Evolutionary conservation across 2,888 invertebrate genomes (phyloP).

Genomic region (Torymus tubicola): DNA sequence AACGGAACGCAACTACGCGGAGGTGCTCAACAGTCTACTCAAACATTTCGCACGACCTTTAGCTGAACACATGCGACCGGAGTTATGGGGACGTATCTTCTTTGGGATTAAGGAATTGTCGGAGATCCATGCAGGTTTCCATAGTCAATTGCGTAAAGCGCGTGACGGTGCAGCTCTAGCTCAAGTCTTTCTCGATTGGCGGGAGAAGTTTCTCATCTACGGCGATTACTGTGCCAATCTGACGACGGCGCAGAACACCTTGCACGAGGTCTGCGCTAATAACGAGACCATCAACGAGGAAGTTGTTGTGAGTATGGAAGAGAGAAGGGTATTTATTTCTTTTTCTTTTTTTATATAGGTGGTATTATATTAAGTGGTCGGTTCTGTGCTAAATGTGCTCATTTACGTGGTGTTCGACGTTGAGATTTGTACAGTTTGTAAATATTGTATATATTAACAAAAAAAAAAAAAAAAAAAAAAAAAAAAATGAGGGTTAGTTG

Average conservation of each 20-base stretch:
- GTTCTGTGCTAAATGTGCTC: too few relatives aligned
- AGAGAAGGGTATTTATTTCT: too few relatives aligned
- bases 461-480: too few relatives aligned
- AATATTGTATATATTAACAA: too few relatives aligned
- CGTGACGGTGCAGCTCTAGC: constrained; percentile 79
- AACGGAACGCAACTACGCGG: constrained; percentile 97
- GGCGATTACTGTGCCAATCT: constrained; percentile 98
- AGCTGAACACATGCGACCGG: constrained; percentile 83
- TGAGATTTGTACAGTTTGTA: too few relatives aligned
- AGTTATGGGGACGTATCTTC: constrained; percentile 90
- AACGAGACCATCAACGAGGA: constrained; percentile 83
- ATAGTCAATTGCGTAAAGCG: constrained; percentile 87
- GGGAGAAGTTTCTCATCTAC: constrained; percentile 93
- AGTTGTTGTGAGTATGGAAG: constrained; percentile 80
- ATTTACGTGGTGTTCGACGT: too few relatives aligned
- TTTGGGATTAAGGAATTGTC: constrained; percentile 92
- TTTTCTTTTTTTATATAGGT: too few relatives aligned
- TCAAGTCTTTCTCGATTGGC: constrained; percentile 92
- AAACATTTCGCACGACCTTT: constrained; percentile 89
- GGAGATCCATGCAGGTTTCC: constrained; percentile 91
- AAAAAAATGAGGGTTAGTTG: too few relatives aligned
- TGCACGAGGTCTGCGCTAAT: constrained; percentile 86
- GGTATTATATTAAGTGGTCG: too few relatives aligned
- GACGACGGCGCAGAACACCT: constrained; percentile 89
- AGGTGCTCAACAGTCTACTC: constrained; percentile 91